These are phyloP conservation scores for Nannobrachium achirus DNA, from an alignment of 2,113 vertebrate species.

Conservation along the genomic window DNA sequence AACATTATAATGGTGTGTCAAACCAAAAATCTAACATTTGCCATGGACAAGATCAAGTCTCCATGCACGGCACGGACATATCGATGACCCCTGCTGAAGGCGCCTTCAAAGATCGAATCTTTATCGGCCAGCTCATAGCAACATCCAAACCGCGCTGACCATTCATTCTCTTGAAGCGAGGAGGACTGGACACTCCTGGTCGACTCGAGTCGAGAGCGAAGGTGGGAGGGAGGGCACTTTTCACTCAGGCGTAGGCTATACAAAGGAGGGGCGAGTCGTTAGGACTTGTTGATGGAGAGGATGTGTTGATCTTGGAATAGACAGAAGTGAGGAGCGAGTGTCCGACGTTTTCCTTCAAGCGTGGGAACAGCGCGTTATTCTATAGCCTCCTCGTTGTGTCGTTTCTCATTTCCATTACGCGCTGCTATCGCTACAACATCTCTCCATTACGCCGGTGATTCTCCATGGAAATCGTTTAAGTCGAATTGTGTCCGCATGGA, in stretches of 20 bases:
- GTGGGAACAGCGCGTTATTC: slow-evolving; percentile 32
- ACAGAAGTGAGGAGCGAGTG: slow-evolving; percentile 37
- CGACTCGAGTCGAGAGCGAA: slow-evolving; percentile 41
- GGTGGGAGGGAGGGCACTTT: slow-evolving; percentile 34
- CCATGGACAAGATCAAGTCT: no score
- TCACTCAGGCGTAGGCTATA: slow-evolving; percentile 27
- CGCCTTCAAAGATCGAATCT: slow-evolving; percentile 33
- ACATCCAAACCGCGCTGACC: slow-evolving; percentile 33
- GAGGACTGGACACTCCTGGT: slow-evolving; percentile 45
- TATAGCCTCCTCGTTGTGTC: neutral
- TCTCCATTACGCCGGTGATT: slow-evolving; percentile 17
- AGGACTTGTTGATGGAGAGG: slow-evolving; percentile 80
- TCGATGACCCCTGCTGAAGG: slow-evolving; percentile 27
- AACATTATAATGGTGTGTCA: no score
- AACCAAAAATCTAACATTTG: no score
- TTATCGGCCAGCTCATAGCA: slow-evolving; percentile 27
- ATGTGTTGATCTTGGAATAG: slow-evolving; percentile 53
- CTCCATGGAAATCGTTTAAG: slow-evolving; percentile 11
- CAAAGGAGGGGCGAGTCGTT: slow-evolving; percentile 44
- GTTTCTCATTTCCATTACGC: slow-evolving; percentile 27
- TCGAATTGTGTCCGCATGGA: slow-evolving; percentile 5
- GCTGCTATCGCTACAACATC: slow-evolving; percentile 19
- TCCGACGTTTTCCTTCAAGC: slow-evolving; percentile 10
- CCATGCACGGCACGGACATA: no score
- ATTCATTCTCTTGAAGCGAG: slow-evolving; percentile 27